phyloP scores from a whole-genome alignment of 2,797 vertebrate genomes.

The Pempheris klunzingeri region DNA sequence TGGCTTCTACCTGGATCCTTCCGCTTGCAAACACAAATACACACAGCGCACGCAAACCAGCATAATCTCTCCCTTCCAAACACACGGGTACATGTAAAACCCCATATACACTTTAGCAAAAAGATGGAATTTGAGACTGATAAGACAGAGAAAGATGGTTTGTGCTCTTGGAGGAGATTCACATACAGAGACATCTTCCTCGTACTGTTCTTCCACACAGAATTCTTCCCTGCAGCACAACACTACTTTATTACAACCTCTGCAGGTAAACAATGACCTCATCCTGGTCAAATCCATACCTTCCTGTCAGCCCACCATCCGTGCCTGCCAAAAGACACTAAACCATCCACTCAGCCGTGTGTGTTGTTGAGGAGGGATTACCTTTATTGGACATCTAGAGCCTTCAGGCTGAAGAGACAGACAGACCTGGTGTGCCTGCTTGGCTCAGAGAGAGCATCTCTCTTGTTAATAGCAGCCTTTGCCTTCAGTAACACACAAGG shows the following conservation, averaged over 20 bases:
- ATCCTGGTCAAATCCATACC: constrained; percentile 73
- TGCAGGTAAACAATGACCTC: constrained; percentile 78
- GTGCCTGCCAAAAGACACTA: constrained; percentile 75
- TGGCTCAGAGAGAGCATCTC: constrained; percentile 63
- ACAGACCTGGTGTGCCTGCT: constrained; percentile 59
- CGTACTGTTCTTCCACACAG: constrained; percentile 11
- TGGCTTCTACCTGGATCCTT: constrained; percentile 49
- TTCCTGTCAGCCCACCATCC: constrained; percentile 70
- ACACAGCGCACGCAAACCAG: constrained; percentile 13
- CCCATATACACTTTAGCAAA: constrained; percentile 15
- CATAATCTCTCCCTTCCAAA: constrained; percentile 26
- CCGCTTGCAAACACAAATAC: constrained; percentile 46
- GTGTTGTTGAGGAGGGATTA: constrained; percentile 60
- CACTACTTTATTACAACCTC: constrained; percentile 60
- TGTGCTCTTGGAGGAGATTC: constrained; percentile 7
- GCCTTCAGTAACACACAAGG: constrained; percentile 72
- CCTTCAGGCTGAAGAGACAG: constrained; percentile 75
- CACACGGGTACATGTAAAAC: constrained; percentile 7
- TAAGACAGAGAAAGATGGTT: constrained; percentile 29
- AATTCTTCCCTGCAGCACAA: constrained; percentile 56
- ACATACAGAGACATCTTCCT: constrained; percentile 23
- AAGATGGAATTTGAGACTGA: constrained; percentile 23
- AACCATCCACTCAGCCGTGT: constrained; percentile 56
- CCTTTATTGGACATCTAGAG: constrained; percentile 73
- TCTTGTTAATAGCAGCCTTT: constrained; percentile 80